Percentiles rank a stretch among this genome's conserved stretches.
Conservation (phyloP, 2,888 invertebrate genomes). For the Lycophotia porphyrea region DNA sequence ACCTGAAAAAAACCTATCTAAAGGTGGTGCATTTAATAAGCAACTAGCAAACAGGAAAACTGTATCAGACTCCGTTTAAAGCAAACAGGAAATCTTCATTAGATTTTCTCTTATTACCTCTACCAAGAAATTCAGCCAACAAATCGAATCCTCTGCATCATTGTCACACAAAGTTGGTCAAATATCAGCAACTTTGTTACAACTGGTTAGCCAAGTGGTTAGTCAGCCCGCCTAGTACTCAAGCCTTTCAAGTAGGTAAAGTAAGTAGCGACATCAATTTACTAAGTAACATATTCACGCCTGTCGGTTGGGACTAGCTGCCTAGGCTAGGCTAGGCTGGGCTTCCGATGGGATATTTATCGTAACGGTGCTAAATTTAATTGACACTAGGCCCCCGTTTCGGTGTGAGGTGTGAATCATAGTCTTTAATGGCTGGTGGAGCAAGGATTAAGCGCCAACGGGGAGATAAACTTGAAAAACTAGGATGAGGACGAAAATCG, state of each 20-base stretch:
- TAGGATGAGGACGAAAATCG: not conserved
- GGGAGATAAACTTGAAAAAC: not conserved
- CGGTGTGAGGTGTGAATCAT: slow-evolving; percentile 50
- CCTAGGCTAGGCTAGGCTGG: not conserved
- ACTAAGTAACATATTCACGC: slow-evolving; percentile 49
- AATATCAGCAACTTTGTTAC: slow-evolving; percentile 26
- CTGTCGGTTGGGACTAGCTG: slow-evolving; percentile 10
- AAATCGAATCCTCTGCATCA: slow-evolving; percentile 21
- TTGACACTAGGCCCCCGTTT: slow-evolving; percentile 67
- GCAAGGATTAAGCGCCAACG: slow-evolving; percentile 12
- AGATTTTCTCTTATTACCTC: not conserved
- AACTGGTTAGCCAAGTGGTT: slow-evolving; percentile 11
- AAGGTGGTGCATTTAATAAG: not conserved
- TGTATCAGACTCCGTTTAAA: not conserved
- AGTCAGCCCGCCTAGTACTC: not conserved
- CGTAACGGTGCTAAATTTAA: slow-evolving; percentile 71
- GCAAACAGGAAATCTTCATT: not conserved
- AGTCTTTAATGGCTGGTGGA: slow-evolving; percentile 12
- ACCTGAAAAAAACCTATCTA: not conserved
- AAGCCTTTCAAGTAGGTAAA: slow-evolving; percentile 1
- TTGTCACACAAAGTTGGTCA: slow-evolving; percentile 36
- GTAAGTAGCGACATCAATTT: slow-evolving; percentile 44
- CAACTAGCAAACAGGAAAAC: not conserved
- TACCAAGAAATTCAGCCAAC: not conserved
- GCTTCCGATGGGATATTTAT: slow-evolving; percentile 64